Evolutionary conservation across 2,888 invertebrate genomes (phyloP), one percentile per base, ranked within the genome.

Genomic region (Apotomis betuletana): DNA sequence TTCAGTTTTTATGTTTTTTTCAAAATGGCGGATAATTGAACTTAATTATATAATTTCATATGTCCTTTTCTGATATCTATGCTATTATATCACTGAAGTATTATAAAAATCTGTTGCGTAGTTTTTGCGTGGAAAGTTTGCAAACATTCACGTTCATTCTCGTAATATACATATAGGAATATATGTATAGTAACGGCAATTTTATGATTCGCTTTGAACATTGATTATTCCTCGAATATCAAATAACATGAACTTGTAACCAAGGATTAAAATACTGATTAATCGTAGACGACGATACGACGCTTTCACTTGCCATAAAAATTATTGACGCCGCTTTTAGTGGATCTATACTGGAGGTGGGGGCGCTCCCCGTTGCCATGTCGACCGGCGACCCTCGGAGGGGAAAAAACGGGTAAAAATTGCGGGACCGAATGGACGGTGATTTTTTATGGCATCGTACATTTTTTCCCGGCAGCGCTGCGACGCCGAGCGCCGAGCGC

Each of bases 391-490:
- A 90, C 90, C 92, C 92, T 91, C 90, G 76, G 87, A 89, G 92
- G 92, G 93, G 91, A 92, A 93, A 93, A 93, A 93, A 92, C 89
- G 90, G 89, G 90, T 92, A 92, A 93, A 92, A 93, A 92, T 91
- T 90, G 88, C 87, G 90, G 87, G 89, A 86, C 89, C 89, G 87
- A 87, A 87, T 87, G 91, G 89, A 86, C 92, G 92, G 86, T 90
- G 92, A 93, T 93, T 93, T 93, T 93, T 93, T 93, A 92, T 91
- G 90, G 91, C 91, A 88, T 90, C 91, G 89, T 90, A 92, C 89
- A 92, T 93, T 92, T 93, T 93, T 93, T 92, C 91, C 89, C 79
- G 82, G 54, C 69, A 73, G 87, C 88, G 88, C 87, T 87, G 87
- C 87, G 87, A 87, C 88, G 89, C 80, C 79, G 77, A 78, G 77